Percentiles rank a stretch among this genome's conserved stretches.
Evolutionary conservation across 2,888 invertebrate species (phyloP).

Genomic region (Frankliniella intonsa): DNA sequence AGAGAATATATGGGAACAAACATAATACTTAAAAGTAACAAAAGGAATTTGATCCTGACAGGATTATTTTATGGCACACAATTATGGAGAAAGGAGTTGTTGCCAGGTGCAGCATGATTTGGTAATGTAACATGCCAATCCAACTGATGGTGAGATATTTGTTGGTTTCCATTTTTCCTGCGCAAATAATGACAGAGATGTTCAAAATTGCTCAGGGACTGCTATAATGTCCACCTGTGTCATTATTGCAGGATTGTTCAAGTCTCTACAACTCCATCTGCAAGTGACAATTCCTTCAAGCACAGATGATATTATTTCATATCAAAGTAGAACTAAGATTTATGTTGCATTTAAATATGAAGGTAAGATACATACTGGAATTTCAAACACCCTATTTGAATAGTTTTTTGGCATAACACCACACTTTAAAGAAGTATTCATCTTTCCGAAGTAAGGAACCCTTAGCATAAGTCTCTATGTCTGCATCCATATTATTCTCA

Average conservation of each 20-base stretch:
- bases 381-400: conserved; percentile 59
- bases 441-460: conserved; percentile 77
- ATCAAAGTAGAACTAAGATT: background rate
- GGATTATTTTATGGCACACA: background rate
- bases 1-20: background rate
- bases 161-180: background rate
- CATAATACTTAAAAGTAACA: background rate
- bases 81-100: background rate
- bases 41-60: background rate
- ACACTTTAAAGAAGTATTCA: conserved; percentile 94
- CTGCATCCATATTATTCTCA: conserved; percentile 90
- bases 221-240: background rate
- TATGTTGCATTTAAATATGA: background rate
- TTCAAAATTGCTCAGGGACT: background rate
- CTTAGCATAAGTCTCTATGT: conserved; percentile 84
- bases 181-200: background rate
- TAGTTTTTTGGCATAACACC: conserved; percentile 78
- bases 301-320: background rate
- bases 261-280: background rate
- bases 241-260: background rate
- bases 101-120: background rate
- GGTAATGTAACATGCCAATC: background rate
- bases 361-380: background rate
- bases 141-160: background rate
- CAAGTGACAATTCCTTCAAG: background rate